Evolutionary conservation across 2,113 vertebrate species (phyloP), one percentile per base, ranked within the genome.

Genomic region (Pavo muticus): DNA sequence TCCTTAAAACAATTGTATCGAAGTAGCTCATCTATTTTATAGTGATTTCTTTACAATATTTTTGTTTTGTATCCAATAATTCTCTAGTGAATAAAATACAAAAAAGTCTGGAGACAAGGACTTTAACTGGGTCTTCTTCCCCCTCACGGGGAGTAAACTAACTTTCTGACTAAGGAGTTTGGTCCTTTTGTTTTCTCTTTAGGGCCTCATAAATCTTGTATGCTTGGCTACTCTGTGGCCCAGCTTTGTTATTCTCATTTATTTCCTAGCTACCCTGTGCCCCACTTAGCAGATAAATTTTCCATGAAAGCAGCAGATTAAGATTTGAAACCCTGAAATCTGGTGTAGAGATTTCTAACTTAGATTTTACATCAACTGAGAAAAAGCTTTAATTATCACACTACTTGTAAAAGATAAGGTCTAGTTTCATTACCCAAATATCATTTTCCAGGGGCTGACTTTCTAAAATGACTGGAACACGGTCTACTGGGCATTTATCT

Each of bases 401-500:
- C 4, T 69, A 24, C 85, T 79, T 76, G 35, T 72, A 57, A 88
- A 82, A 69, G 42, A 82, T 60, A 70, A 83, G 7, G 8, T 32
- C 56, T 63, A 42, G 24, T 42, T 70, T 71, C 23, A 59, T 74
- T 81, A 78, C 8, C 9, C 17, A 91, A 88, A 87, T 56, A 78
- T 14, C 2, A 12, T 75, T 84, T 92, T 56, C 24, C 39, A 81
- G 45, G 8, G 54, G 24, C 0, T 48, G 37, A 79, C 14, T 75
- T 91, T 82, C 84, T 59, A 8, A 95, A 92, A 91, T 78, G 10
- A 84, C 70, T 71, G 29, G 85, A 69, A 2, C 11, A 56, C n/a
- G 9, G 9, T 61, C 48, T 71, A 39, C 18, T 81, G 42, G 42
- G 52, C 9, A 81, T 78, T 80, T 84, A 87, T 24, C 8, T 71